Conservation (phyloP, 2,888 invertebrate genomes). For the Schrankia costaestrigalis region DNA sequence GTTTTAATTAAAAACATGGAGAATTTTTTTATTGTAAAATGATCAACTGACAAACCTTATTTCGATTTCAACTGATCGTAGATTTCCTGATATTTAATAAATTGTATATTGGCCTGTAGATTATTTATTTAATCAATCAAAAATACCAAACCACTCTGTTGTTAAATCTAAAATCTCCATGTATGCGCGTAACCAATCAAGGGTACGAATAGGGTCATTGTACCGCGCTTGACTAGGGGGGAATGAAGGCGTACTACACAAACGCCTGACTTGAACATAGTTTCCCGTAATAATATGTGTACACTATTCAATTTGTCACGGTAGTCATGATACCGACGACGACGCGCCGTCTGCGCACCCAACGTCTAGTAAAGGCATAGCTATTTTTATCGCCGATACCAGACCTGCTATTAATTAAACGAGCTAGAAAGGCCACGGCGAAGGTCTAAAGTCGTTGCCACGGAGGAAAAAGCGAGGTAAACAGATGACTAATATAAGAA, state of each 20-base stretch:
- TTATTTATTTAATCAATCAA: too few species aligned
- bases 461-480: conserved; percentile 16
- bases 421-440: conserved; percentile 62
- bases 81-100: too few species aligned
- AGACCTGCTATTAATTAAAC: conserved; percentile 52
- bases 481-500: conserved; percentile 19
- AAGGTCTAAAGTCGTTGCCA: conserved; percentile 48
- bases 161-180: neutral
- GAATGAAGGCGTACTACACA: conserved; percentile 38
- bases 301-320: conserved; percentile 54
- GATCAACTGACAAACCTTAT: too few species aligned
- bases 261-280: conserved; percentile 8
- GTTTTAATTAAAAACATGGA: too few species aligned
- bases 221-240: conserved; percentile 50
- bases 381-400: conserved; percentile 56
- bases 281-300: conserved; percentile 31
- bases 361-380: conserved; percentile 44
- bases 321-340: conserved; percentile 37
- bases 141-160: neutral
- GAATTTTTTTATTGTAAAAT: too few species aligned
- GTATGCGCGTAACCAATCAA: conserved; percentile 27
- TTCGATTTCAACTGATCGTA: too few species aligned
- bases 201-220: conserved; percentile 52
- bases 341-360: conserved; percentile 62
- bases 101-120: conserved; percentile 7